These are phyloP conservation scores for Odontesthes bonariensis DNA, from an alignment of 2,113 vertebrate species.

Conservation along the genomic window DNA sequence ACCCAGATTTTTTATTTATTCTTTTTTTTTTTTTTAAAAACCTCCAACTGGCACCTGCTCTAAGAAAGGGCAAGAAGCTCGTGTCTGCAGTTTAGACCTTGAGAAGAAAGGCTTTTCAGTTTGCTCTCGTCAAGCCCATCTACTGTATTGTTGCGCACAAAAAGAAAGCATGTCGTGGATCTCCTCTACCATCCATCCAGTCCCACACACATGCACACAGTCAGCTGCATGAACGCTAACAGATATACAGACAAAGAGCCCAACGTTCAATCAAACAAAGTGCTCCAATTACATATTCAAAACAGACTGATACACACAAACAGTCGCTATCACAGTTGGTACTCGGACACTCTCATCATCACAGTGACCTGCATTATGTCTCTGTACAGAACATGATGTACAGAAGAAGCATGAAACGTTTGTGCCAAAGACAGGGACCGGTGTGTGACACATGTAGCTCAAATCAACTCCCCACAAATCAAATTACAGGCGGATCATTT, in stretches of 20 bases:
- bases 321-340: conserved; percentile 15
- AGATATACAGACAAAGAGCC: conserved; percentile 6
- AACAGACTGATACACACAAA: conserved; percentile 11
- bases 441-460: conserved; percentile 22
- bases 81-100: not conserved
- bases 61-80: not conserved
- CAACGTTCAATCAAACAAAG: conserved; percentile 42
- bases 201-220: conserved; percentile 49
- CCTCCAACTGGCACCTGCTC: too few species aligned
- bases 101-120: conserved; percentile 19
- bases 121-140: conserved; percentile 34
- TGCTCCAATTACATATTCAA: conserved; percentile 25
- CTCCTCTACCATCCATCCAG: conserved; percentile 30
- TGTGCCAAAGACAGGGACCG: too few species aligned
- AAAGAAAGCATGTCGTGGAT: conserved; percentile 26
- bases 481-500: conserved; percentile 50
- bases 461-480: conserved; percentile 35
- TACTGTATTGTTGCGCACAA: conserved; percentile 60
- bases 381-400: not conserved
- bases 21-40: too few species aligned
- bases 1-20: too few species aligned
- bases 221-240: conserved; percentile 44
- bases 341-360: not conserved
- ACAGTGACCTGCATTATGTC: not conserved
- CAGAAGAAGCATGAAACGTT: too few species aligned